Base-by-base conservation (phyloP, 2,797 vertebrate species). In the Pampus argenteus region DNA sequence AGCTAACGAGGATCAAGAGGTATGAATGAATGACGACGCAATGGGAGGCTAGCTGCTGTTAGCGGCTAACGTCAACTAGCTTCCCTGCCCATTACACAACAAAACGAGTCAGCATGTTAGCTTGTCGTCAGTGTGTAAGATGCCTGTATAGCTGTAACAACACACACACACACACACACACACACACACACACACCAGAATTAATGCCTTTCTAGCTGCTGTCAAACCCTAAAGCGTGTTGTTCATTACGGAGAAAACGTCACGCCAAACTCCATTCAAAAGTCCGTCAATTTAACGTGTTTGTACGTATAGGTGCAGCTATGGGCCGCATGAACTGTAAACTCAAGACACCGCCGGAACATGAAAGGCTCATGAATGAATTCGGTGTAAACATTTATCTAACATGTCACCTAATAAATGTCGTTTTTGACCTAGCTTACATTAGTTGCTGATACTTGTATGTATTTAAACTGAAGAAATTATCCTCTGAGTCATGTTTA, bases 1-100 rank as follows among this genome's bases (percentile, higher is more conserved):
- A 68, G 94, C 97, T 40, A 98, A 98, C 88, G 98, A 99, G 88
- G 98, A 98, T 85, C 98, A 98, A 79, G 97, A 98, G 97, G 97
- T 97, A 93, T 4, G 74, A 58, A 36, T 15, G 63, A 18, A 42
- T 18, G 48, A 29, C 54, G 57, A 9, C 36, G 29, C 22, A 34
- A 18, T 22, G 22, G 38, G 1, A 14, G 10, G 62, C 57, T 80
- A 73, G 65, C 71, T 60, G 40, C 40, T 44, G 40, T 44, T 44
- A 44, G 40, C 40, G 17, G 40, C 40, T 44, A 44, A 44, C 40
- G 4, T 23, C 9, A 42, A 23, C 17, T 23, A 31, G 18, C n/a
- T 7, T 14, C 2, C 34, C 6, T 61, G 8, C 13, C 14, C 7
- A 4, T 20, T 25, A 47, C 3, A 13, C 15, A 26, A 52, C 44